Evolutionary conservation across 2,888 invertebrate genomes (phyloP).

Genomic region (Eupsilia transversa): DNA sequence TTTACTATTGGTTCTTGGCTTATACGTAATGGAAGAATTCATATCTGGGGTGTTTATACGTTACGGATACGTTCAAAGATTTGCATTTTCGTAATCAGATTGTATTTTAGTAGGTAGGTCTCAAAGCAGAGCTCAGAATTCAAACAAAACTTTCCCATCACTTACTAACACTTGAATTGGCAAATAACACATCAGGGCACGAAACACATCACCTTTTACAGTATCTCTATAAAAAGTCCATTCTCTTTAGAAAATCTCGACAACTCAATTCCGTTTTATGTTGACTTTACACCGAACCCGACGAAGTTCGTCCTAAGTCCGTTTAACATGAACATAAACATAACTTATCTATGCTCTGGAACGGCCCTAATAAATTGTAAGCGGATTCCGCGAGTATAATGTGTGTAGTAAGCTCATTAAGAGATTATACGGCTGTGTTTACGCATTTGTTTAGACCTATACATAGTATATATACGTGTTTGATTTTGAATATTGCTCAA

Average conservation of each 20-base stretch:
- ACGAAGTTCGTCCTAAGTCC: slow-evolving; percentile 55
- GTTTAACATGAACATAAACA: slow-evolving; percentile 52
- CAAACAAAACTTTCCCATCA: slow-evolving; percentile 2
- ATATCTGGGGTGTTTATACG: not conserved
- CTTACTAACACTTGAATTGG: not conserved
- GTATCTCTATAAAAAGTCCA: slow-evolving; percentile 55
- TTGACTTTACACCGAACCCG: slow-evolving; percentile 52
- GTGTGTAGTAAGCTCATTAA: slow-evolving; percentile 68
- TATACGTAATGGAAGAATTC: not conserved
- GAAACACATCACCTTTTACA: slow-evolving; percentile 54
- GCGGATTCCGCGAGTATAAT: slow-evolving; percentile 57
- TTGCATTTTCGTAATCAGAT: not conserved
- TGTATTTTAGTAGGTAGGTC: not conserved
- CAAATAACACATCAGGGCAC: slow-evolving; percentile 22
- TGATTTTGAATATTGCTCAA: slow-evolving; percentile 25
- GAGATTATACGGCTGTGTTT: slow-evolving; percentile 58
- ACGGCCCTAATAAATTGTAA: slow-evolving; percentile 66
- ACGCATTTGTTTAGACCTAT: slow-evolving; percentile 51
- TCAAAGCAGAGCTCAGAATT: not conserved
- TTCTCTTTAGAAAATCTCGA: slow-evolving; percentile 59
- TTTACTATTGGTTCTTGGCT: not conserved
- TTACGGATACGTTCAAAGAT: not conserved
- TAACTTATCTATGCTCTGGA: slow-evolving; percentile 55
- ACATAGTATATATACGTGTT: slow-evolving; percentile 18
- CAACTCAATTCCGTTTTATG: slow-evolving; percentile 59